Conservation (phyloP, 2,797 vertebrate genomes). For the Melanotaenia trifasciata region DNA sequence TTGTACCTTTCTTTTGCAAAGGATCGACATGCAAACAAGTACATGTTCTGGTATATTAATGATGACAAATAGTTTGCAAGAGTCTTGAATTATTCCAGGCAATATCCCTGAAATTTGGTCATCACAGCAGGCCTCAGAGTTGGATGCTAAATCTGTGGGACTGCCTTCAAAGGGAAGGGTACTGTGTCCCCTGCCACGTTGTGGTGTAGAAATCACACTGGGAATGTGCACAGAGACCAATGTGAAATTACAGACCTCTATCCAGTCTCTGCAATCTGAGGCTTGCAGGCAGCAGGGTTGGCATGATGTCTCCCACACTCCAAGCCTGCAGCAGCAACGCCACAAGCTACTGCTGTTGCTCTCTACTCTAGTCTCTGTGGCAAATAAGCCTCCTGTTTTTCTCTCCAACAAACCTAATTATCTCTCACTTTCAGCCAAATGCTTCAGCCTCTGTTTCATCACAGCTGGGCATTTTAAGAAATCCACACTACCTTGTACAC, state of each 20-base stretch:
- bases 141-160: slow-evolving; percentile 52
- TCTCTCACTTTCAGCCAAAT: slow-evolving; percentile 40
- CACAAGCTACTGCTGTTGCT: slow-evolving; percentile 50
- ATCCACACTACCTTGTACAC: slow-evolving; percentile 38
- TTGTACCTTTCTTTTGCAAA: slow-evolving; percentile 40
- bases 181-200: slow-evolving; percentile 64
- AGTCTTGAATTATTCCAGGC: slow-evolving; percentile 47
- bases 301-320: slow-evolving; percentile 52
- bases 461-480: slow-evolving; percentile 43
- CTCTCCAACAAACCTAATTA: slow-evolving; percentile 71
- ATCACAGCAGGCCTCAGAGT: slow-evolving; percentile 44
- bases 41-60: slow-evolving; percentile 44
- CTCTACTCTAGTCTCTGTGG: slow-evolving; percentile 40
- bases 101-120: slow-evolving; percentile 56
- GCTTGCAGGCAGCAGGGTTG: slow-evolving; percentile 73
- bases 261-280: slow-evolving; percentile 68
- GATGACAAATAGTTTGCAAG: slow-evolving; percentile 55
- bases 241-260: slow-evolving; percentile 69
- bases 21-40: slow-evolving; percentile 54
- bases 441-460: slow-evolving; percentile 26
- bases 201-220: slow-evolving; percentile 70
- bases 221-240: slow-evolving; percentile 56
- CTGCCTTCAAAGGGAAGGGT: slow-evolving; percentile 67
- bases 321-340: slow-evolving; percentile 40
- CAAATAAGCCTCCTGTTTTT: slow-evolving; percentile 60